Evolutionary conservation across 2,113 vertebrate genomes (phyloP).

Genomic region (Microcebus lehilahytsara): DNA sequence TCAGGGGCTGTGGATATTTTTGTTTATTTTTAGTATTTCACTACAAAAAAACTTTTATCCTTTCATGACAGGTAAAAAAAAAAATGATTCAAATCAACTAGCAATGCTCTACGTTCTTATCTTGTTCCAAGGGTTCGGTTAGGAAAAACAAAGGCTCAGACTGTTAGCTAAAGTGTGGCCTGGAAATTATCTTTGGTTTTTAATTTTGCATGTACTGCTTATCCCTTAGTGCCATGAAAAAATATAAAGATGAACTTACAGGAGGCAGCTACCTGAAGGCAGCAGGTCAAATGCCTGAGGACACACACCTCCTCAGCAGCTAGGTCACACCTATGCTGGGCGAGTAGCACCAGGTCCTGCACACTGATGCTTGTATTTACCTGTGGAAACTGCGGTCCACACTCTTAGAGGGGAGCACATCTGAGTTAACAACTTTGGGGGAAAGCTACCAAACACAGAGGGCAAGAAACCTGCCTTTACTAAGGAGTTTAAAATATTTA

Average conservation of each 20-base stretch:
- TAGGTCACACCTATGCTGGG: fast-evolving
- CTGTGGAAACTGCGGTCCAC: background rate
- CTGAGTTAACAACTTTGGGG: background rate
- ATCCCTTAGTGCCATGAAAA: background rate
- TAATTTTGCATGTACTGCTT: background rate
- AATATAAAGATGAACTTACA: background rate
- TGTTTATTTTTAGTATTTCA: slow-evolving; percentile 3
- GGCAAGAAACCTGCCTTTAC: background rate
- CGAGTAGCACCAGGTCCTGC: background rate
- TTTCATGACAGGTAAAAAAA: background rate
- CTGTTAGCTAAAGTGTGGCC: background rate
- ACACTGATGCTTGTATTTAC: background rate
- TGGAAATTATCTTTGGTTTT: background rate
- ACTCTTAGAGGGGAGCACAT: background rate
- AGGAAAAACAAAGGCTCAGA: background rate
- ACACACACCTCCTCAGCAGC: background rate
- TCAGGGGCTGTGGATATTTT: background rate
- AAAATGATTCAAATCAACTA: background rate
- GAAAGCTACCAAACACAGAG: background rate
- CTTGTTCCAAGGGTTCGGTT: background rate
- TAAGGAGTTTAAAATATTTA: background rate
- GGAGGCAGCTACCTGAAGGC: background rate
- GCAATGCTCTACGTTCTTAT: background rate
- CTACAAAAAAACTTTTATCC: background rate
- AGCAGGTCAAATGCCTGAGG: background rate